Percentiles rank a stretch among this genome's conserved stretches.
phyloP scores from a whole-genome alignment of 23 tunicate genomes.

The Trididemnum clinides region DNA sequence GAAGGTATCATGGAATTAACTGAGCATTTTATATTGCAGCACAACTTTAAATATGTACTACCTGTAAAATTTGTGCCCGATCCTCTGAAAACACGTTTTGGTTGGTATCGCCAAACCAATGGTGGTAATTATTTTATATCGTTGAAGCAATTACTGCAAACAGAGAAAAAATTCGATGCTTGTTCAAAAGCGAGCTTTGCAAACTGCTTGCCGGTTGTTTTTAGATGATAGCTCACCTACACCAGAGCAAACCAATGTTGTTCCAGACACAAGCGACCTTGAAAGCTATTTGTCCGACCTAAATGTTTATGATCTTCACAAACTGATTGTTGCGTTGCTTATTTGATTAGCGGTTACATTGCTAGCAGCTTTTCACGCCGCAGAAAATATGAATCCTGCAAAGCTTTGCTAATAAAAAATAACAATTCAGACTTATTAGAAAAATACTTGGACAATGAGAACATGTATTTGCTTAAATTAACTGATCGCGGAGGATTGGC shows the following conservation, averaged over 20 bases:
- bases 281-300: not conserved
- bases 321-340: not conserved
- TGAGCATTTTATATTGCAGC: not conserved
- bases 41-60: not conserved
- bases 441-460: not conserved
- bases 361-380: conserved; percentile 18
- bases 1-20: not conserved
- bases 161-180: conserved; percentile 17
- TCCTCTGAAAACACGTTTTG: conserved; percentile 14
- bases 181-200: not conserved
- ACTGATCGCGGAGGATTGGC: conserved; percentile 34
- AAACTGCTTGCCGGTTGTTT: not conserved
- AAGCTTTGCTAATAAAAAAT: not conserved
- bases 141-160: not conserved
- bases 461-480: not conserved
- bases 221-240: not conserved
- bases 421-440: no score
- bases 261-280: not conserved
- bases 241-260: not conserved
- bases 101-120: conserved; percentile 18
- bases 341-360: not conserved
- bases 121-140: conserved; percentile 25
- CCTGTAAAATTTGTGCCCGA: conserved; percentile 13
- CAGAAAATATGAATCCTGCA: conserved; percentile 3
- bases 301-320: not conserved